Percentiles rank a stretch among this genome's conserved stretches.
Conservation (phyloP, 2,888 invertebrate genomes). For the Agrochola circellaris region DNA sequence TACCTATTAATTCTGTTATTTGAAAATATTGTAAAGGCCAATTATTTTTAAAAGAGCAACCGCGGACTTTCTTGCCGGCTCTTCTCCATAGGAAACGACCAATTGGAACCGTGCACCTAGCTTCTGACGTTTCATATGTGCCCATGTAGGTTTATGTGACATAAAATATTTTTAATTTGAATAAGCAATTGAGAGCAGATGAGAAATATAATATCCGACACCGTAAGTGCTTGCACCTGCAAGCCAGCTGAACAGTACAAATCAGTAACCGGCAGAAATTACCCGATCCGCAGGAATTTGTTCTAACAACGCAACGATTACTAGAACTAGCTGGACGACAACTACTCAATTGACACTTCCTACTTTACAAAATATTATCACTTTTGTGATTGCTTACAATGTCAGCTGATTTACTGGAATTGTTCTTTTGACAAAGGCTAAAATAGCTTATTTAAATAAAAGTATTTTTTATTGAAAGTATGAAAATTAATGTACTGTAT, state of each 20-base stretch:
- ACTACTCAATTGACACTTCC: slow-evolving; percentile 64
- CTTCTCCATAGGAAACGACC: too few species aligned
- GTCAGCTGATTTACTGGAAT: slow-evolving; percentile 19
- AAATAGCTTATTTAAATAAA: neutral
- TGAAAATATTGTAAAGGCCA: too few species aligned
- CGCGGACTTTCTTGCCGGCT: too few species aligned
- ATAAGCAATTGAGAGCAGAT: neutral
- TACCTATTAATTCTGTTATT: too few species aligned
- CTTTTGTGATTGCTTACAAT: slow-evolving; percentile 49
- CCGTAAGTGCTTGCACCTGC: neutral
- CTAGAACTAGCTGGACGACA: slow-evolving; percentile 31
- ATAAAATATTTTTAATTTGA: too few species aligned
- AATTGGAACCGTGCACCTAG: too few species aligned
- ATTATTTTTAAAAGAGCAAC: too few species aligned
- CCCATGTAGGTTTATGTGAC: too few species aligned
- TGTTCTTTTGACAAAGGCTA: neutral
- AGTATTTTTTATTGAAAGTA: neutral
- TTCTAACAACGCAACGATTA: slow-evolving; percentile 46
- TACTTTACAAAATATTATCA: slow-evolving; percentile 61
- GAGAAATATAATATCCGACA: neutral
- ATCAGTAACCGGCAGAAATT: slow-evolving; percentile 48
- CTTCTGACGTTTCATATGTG: too few species aligned
- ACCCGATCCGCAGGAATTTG: slow-evolving; percentile 39
- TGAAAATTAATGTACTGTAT: too few species aligned
- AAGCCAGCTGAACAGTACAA: slow-evolving; percentile 14